Evolutionary conservation across 1,140 invertebrate species (phyloP).

Genomic region (Meloidogyne chitwoodi): DNA sequence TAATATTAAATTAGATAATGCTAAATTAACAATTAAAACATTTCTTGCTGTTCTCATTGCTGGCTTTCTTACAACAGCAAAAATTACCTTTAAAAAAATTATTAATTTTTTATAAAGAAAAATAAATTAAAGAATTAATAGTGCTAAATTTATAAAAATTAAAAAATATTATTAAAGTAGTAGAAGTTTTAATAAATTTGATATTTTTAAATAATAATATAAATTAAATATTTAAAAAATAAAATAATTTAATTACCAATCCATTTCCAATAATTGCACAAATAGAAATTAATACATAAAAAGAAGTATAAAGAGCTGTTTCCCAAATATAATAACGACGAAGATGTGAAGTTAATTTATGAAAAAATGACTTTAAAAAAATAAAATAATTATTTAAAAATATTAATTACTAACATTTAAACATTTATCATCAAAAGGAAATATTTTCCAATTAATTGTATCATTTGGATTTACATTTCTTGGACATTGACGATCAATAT

Average conservation of each 20-base stretch:
- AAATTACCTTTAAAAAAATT: conserved; percentile 48
- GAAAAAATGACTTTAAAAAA: conserved; percentile 46
- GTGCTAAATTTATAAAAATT: neutral
- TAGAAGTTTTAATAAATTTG: too few species aligned
- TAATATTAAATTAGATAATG: conserved; percentile 61
- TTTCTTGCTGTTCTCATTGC: conserved; percentile 60
- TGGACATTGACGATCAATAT: conserved; percentile 49
- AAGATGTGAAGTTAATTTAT: conserved; percentile 44
- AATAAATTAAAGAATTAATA: neutral
- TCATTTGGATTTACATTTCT: conserved; percentile 26
- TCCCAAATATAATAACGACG: conserved; percentile 50
- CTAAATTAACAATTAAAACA: conserved; percentile 62
- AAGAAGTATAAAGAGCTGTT: conserved; percentile 49
- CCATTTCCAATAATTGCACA: conserved; percentile 57
- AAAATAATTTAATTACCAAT: conserved; percentile 31
- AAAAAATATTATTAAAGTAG: too few species aligned
- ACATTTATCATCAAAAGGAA: conserved; percentile 49
- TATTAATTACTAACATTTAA: conserved; percentile 29
- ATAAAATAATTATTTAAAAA: neutral
- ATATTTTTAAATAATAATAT: neutral
- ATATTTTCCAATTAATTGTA: conserved; percentile 20
- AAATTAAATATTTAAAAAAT: neutral
- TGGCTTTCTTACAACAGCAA: conserved; percentile 56
- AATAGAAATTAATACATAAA: conserved; percentile 55
- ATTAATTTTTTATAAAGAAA: neutral